Evolutionary conservation across 2,113 vertebrate species (phyloP).

Genomic region (Asarcornis scutulata): DNA sequence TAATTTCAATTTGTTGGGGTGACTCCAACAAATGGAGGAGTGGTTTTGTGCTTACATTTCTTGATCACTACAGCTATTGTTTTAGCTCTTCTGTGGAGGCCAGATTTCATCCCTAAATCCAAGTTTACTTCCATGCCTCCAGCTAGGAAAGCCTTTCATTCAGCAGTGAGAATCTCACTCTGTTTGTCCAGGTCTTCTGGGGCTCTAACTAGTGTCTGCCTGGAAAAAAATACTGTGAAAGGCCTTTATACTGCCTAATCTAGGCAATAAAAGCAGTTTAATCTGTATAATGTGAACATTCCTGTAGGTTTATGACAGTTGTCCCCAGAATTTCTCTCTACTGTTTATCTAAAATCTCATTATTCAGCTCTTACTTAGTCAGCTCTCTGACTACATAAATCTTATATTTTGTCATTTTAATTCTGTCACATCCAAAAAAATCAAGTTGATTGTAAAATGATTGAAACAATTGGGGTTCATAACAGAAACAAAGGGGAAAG

Average conservation of each 20-base stretch:
- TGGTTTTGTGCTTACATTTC: background rate
- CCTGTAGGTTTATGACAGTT: background rate
- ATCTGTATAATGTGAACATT: background rate
- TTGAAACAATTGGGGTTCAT: background rate
- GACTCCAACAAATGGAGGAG: background rate
- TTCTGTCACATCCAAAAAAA: background rate
- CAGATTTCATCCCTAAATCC: background rate
- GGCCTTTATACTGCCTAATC: background rate
- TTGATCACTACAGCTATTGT: background rate
- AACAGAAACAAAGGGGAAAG: background rate
- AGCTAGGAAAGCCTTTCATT: background rate
- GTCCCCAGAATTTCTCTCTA: background rate
- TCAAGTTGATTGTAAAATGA: background rate
- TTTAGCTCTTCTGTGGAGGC: background rate
- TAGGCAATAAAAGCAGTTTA: background rate
- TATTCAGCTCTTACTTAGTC: no score
- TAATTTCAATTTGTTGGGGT: background rate
- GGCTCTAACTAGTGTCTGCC: fast-evolving
- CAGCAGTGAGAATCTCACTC: background rate
- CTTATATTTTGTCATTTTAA: background rate
- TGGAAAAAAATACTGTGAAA: background rate
- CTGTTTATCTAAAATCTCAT: background rate
- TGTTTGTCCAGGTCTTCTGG: background rate
- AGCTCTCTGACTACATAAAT: background rate
- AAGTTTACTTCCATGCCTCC: background rate